phyloP scores from a whole-genome alignment of 2,113 vertebrate genomes.

The Cathartes aura region DNA sequence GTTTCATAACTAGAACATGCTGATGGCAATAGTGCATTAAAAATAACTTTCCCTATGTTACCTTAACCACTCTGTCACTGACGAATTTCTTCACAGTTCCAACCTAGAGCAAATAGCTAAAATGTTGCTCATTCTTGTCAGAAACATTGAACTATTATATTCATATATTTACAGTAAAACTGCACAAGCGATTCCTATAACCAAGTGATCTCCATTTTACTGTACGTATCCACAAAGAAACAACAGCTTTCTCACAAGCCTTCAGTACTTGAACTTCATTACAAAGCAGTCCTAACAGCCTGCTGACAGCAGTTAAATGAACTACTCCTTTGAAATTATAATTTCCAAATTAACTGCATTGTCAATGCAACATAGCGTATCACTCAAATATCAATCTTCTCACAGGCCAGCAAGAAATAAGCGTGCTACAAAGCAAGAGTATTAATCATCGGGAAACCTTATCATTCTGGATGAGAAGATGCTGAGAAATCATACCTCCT shows the following conservation, averaged over 20 bases:
- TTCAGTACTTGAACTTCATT: neutral
- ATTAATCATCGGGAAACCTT: neutral
- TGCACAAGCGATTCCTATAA: neutral
- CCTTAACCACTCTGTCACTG: conserved; percentile 71
- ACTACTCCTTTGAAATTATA: neutral
- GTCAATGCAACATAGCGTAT: neutral
- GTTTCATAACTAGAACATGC: conserved; percentile 48
- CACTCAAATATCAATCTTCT: neutral
- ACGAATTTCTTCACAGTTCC: conserved; percentile 62
- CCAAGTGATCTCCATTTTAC: neutral
- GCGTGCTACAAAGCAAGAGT: neutral
- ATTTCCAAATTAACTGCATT: neutral
- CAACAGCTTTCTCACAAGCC: neutral
- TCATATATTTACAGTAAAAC: neutral
- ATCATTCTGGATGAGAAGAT: neutral
- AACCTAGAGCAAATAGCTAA: conserved; percentile 70
- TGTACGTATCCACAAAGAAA: neutral
- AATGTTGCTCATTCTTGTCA: conserved; percentile 66
- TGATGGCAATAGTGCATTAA: conserved; percentile 31
- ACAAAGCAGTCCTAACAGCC: neutral
- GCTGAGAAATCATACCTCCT: neutral
- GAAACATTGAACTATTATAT: neutral
- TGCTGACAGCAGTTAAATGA: neutral
- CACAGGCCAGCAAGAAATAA: neutral
- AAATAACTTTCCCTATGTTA: conserved; percentile 63